Base-by-base conservation (phyloP, 2,888 invertebrate genomes). In the Melolontha melolontha region DNA sequence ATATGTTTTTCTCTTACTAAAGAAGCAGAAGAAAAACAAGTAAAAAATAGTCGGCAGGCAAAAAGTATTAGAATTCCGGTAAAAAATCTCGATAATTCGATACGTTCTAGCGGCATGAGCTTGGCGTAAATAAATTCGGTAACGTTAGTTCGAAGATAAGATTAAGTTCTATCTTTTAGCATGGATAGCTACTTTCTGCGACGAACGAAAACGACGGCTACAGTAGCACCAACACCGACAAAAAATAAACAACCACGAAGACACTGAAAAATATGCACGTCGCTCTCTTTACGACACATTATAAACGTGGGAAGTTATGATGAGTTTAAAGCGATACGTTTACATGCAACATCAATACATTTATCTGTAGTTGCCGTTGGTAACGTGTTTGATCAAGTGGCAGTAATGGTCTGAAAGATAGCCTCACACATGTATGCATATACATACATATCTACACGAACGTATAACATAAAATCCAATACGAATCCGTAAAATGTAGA, bases 361-460 rank as follows among this genome's bases (percentile, higher is more conserved):
- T 72, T 73, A 74, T 73, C 72, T 73, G 69, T 68, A 74, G 72
- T 73, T 72, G 74, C 74, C 71, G 72, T 74, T 72, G 74, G 71
- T 71, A 72, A 73, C 74, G 72, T 65, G 71, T 57, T 71, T 70
- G 68, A 75, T 75, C 74, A 75, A 73, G 72, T 71, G 75, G 66
- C 72, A 73, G 70, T 75, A 75, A 75, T 70, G 70, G 69, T 71
- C 70, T 68, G 72, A 67, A 72, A 74, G 73, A 75, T 73, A 75
- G 69, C 69, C 66, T 64, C 66, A 27, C 69, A 64, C 68, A 57
- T 64, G 49, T 49, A 47, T 54, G 54, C 54, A 54, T 44, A 40
- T 40, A 54, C 29, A 41, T 57, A 40, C 47, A 59, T 17, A 16
- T 34, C 17, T 54, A 40, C 17, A 40, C 16, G 40, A 17, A 16